These are phyloP conservation scores for Gryllus bimaculatus DNA, from an alignment of 1,140 invertebrate species.

Conservation along the genomic window DNA sequence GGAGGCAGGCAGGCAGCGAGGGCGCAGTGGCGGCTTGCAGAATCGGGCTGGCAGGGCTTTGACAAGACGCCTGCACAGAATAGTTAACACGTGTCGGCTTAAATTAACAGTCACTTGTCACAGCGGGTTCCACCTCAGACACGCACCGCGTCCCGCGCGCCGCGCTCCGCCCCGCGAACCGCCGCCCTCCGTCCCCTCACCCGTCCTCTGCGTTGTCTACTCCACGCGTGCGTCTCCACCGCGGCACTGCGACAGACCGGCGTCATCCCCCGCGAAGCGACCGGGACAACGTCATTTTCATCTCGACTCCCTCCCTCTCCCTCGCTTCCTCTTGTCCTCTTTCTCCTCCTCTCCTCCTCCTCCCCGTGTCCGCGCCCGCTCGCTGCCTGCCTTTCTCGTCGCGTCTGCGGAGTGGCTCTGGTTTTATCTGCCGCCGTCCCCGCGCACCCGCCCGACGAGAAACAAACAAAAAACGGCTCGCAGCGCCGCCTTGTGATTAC, in stretches of 20 bases:
- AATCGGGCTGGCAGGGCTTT: background rate
- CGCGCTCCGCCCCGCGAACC: conserved; percentile 7
- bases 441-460: no score
- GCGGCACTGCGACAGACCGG: background rate
- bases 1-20: conserved; percentile 7
- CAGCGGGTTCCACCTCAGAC: conserved; percentile 25
- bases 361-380: background rate
- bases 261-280: background rate
- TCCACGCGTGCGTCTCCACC: no score
- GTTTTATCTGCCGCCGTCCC: no score
- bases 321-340: background rate
- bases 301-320: background rate
- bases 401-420: no score
- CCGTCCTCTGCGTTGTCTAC: no score
- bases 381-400: no score
- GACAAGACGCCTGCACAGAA: conserved; percentile 21
- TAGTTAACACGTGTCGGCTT: conserved; percentile 33
- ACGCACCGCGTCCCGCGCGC: conserved; percentile 6
- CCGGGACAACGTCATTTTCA: conserved; percentile 12
- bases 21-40: background rate
- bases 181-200: no score
- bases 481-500: no score
- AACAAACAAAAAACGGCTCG: no score
- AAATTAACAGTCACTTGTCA: conserved; percentile 34
- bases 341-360: background rate